Percentiles rank a stretch among this genome's conserved stretches.
These are phyloP conservation scores for Pygoscelis adeliae DNA, from an alignment of 2,113 vertebrate genomes.

Conservation along the genomic window DNA sequence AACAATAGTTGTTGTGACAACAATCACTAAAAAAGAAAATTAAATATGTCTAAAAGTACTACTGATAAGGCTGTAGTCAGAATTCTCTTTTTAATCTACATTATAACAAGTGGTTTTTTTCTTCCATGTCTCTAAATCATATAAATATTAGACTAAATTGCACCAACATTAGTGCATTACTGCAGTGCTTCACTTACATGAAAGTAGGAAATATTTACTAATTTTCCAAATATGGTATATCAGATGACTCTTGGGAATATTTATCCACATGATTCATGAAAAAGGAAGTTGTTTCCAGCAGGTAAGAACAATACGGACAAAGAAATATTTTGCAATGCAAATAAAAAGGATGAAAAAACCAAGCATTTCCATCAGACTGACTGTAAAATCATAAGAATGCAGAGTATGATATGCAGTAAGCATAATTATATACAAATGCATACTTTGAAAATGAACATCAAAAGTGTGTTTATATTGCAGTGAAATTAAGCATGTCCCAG, in stretches of 20 bases:
- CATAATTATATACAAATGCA: constrained; percentile 56
- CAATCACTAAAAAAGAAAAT: constrained; percentile 68
- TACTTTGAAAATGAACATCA: constrained; percentile 62
- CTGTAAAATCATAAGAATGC: constrained; percentile 3
- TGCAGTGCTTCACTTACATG: not conserved
- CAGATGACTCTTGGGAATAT: constrained; percentile 13
- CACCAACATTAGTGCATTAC: not conserved
- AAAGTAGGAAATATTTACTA: constrained; percentile 7
- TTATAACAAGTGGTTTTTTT: constrained; percentile 34
- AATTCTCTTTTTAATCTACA: constrained; percentile 56
- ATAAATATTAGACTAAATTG: constrained; percentile 49
- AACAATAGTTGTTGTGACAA: constrained; percentile 72
- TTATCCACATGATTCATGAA: not conserved
- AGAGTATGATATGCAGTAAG: constrained; percentile 25
- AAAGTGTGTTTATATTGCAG: constrained; percentile 46
- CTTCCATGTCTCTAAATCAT: not conserved
- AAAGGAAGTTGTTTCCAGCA: constrained; percentile 7
- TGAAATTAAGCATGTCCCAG: constrained; percentile 49
- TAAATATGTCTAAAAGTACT: constrained; percentile 54
- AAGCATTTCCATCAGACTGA: constrained; percentile 29
- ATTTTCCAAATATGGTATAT: constrained; percentile 3
- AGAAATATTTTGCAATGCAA: constrained; percentile 50
- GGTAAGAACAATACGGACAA: constrained; percentile 16
- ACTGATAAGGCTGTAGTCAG: constrained; percentile 56
- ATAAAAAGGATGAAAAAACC: not conserved